Evolutionary conservation across 1,140 invertebrate species (phyloP).

Genomic region (Drosophila triauraria): DNA sequence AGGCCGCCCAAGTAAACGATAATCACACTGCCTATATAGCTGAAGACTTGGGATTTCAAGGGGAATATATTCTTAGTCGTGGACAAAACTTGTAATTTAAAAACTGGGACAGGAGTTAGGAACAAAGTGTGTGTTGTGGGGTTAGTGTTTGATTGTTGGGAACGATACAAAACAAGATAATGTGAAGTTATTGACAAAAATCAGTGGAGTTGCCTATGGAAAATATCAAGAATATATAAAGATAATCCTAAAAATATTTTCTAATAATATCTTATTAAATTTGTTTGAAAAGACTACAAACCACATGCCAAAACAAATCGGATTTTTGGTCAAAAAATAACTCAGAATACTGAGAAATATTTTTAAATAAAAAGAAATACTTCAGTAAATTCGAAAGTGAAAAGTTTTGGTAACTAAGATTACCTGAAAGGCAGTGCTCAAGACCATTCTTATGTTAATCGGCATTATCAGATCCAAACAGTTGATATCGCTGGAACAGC

Average conservation of each 20-base stretch:
- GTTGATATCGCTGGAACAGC: slow-evolving; percentile 91
- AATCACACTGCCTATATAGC: slow-evolving; percentile 51
- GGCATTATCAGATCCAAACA: slow-evolving; percentile 87
- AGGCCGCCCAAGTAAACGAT: slow-evolving; percentile 54
- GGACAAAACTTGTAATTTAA: slow-evolving; percentile 2
- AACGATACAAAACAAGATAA: not conserved
- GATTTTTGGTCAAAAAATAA: too few species aligned
- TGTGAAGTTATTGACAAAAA: not conserved
- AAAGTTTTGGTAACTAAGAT: not conserved
- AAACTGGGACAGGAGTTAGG: slow-evolving; percentile 23
- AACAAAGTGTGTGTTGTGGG: slow-evolving; percentile 6
- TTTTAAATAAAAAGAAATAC: too few species aligned
- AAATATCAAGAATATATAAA: not conserved
- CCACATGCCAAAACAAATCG: not conserved
- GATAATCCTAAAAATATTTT: not conserved
- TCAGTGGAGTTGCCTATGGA: not conserved
- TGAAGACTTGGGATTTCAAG: slow-evolving; percentile 47
- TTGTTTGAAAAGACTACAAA: not conserved
- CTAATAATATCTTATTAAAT: too few species aligned
- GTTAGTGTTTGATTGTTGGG: not conserved
- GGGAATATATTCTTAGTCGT: slow-evolving; percentile 1
- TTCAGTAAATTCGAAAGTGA: too few species aligned
- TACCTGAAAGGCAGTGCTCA: slow-evolving; percentile 79
- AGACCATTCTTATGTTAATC: slow-evolving; percentile 75
- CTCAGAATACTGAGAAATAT: too few species aligned